Base-by-base conservation (phyloP, 2,888 invertebrate genomes). In the Cremastinae sp. region DNA sequence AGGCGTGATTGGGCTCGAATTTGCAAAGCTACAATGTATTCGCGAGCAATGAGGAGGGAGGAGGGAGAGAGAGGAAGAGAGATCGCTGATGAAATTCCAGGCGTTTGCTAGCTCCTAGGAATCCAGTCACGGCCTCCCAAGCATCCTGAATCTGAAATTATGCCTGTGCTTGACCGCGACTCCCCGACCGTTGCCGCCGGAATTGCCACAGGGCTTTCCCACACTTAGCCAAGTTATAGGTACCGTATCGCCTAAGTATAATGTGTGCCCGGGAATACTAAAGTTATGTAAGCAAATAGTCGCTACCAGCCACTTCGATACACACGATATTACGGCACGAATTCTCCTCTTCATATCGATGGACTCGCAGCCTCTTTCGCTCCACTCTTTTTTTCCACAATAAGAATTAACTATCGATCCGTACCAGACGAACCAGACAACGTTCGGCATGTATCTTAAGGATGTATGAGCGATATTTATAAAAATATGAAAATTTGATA, bases 61-160 rank as follows among this genome's bases (percentile, higher is more conserved):
- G 28, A 22, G 45, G 34, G 41, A 18, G 47, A 49, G 47, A 36
- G 36, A 18, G 22, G 65, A 36, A 58, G 47, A 16, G 43, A 41
- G 65, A 16, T 20, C 34, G 12, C 70, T 38, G 43, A 61, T 54
- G 77, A 70, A 77, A 77, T 74, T 74, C 65, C 74, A 70, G 59
- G 65, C 74, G 74, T 65, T 77, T 77, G 65, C 70, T 70, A 65
- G 70, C 70, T 77, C 69, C 77, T 61, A 70, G 74, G 74, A 74
- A 77, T 77, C 70, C 74, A 74, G 69, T 69, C 74, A 65, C 74
- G 70, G 65, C 53, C 58, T 70, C 70, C 65, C 59, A 53, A 49
- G 51, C 76, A 77, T 51, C 65, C 74, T 77, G 77, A 77, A 77
- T 77, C 77, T 74, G 61, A 70, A 77, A 77, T 77, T 74, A 77